Percentiles rank a stretch among this genome's conserved stretches.
These are phyloP conservation scores for Drosophila azteca DNA, from an alignment of 1,140 invertebrate species.

Conservation along the genomic window DNA sequence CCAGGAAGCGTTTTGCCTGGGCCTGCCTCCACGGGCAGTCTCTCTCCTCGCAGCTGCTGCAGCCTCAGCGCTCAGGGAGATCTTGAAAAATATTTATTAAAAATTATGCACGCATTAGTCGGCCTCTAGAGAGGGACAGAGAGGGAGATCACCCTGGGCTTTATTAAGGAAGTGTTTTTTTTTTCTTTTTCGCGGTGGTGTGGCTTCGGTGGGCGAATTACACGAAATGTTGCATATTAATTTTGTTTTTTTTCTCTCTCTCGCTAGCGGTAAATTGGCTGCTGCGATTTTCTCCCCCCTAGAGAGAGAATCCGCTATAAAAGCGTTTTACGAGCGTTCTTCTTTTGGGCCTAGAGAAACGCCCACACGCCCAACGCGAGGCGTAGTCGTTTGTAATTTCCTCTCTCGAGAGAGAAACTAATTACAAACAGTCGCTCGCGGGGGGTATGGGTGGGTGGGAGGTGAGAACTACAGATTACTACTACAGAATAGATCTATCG, in stretches of 20 bases:
- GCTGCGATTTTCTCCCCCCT: constrained; percentile 28
- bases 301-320: constrained; percentile 61
- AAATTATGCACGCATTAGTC: constrained; percentile 80
- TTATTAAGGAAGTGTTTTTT: constrained; percentile 73
- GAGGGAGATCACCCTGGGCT: constrained; percentile 21
- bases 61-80: constrained; percentile 31
- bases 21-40: constrained; percentile 39
- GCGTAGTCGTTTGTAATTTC: constrained; percentile 60
- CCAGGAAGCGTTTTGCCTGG: constrained; percentile 65
- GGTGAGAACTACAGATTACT: constrained; percentile 34
- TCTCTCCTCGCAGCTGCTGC: constrained; percentile 43
- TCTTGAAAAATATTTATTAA: constrained; percentile 81
- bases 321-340: constrained; percentile 55
- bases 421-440: constrained; percentile 32
- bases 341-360: constrained; percentile 13
- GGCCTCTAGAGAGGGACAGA: constrained; percentile 1
- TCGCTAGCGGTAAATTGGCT: constrained; percentile 18
- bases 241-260: constrained; percentile 35
- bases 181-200: neutral
- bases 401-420: constrained; percentile 58
- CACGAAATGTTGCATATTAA: constrained; percentile 74
- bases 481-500: constrained; percentile 10
- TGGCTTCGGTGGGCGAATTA: constrained; percentile 64
- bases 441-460: neutral
- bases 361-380: constrained; percentile 38